Conservation (phyloP, 2,888 invertebrate species). For the Koerneria pararmatus region DNA sequence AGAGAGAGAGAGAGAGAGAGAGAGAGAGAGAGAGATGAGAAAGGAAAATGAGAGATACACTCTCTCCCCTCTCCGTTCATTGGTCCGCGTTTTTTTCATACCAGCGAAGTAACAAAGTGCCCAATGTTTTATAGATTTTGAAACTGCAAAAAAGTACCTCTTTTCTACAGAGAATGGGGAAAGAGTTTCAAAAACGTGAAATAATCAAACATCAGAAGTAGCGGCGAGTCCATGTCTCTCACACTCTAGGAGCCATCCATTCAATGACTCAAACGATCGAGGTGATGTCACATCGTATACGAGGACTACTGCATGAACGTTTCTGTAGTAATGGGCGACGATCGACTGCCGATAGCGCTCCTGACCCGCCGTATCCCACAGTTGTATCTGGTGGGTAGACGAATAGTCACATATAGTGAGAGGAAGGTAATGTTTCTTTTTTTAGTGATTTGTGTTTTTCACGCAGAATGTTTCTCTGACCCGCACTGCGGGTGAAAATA, state of each 20-base stretch:
- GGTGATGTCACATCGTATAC: slow-evolving; percentile 71
- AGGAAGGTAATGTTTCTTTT: too few species aligned
- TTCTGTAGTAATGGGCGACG: slow-evolving; percentile 79
- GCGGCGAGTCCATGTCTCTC: slow-evolving; percentile 65
- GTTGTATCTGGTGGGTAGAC: slow-evolving; percentile 69
- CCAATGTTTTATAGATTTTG: neutral
- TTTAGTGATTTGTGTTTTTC: too few species aligned
- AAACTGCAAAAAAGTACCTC: neutral
- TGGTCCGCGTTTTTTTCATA: too few species aligned
- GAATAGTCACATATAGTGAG: too few species aligned
- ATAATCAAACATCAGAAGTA: slow-evolving; percentile 27
- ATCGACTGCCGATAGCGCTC: slow-evolving; percentile 77
- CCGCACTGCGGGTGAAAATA: neutral
- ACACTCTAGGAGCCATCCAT: slow-evolving; percentile 76
- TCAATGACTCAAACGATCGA: slow-evolving; percentile 62
- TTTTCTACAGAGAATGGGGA: neutral
- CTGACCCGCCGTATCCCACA: slow-evolving; percentile 79
- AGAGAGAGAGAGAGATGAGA: too few species aligned
- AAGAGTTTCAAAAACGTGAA: neutral
- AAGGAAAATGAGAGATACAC: neutral
- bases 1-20: too few species aligned
- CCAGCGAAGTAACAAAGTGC: neutral
- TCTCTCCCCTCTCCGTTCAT: neutral
- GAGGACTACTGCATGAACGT: slow-evolving; percentile 68
- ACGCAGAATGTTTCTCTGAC: too few species aligned